phyloP scores from a whole-genome alignment of 2,888 invertebrate species.

The Hyposoter didymator region DNA sequence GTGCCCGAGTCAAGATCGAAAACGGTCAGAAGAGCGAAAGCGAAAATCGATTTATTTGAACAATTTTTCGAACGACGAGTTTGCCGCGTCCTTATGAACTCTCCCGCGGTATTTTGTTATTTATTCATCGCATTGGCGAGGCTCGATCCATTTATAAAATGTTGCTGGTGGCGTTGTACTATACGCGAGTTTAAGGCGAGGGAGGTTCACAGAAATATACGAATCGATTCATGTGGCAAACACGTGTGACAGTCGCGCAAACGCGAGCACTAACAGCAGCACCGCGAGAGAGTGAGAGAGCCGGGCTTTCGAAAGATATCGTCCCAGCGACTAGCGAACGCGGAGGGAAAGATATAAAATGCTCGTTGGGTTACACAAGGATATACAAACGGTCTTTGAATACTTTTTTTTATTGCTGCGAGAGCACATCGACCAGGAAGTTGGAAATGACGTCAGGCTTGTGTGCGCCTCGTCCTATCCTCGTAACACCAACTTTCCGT shows the following conservation, averaged over 20 bases:
- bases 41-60: no score
- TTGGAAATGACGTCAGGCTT: slow-evolving; percentile 69
- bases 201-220: slow-evolving; percentile 52
- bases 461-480: slow-evolving; percentile 25
- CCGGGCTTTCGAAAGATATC: slow-evolving; percentile 53
- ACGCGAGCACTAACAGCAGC: slow-evolving; percentile 32
- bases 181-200: neutral
- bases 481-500: slow-evolving; percentile 35
- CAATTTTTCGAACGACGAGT: neutral
- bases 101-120: neutral
- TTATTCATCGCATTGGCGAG: slow-evolving; percentile 14
- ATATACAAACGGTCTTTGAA: slow-evolving; percentile 63
- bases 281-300: slow-evolving; percentile 14
- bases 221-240: slow-evolving; percentile 69
- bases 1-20: no score
- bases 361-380: slow-evolving; percentile 60
- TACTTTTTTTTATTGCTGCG: slow-evolving; percentile 50
- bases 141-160: slow-evolving; percentile 36
- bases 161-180: neutral
- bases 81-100: neutral
- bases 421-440: slow-evolving; percentile 66
- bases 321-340: slow-evolving; percentile 33
- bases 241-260: slow-evolving; percentile 69
- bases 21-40: no score
- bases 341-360: slow-evolving; percentile 37